Evolutionary conservation across 2,113 vertebrate species (phyloP).

Genomic region (Psilopsiagon aymara): DNA sequence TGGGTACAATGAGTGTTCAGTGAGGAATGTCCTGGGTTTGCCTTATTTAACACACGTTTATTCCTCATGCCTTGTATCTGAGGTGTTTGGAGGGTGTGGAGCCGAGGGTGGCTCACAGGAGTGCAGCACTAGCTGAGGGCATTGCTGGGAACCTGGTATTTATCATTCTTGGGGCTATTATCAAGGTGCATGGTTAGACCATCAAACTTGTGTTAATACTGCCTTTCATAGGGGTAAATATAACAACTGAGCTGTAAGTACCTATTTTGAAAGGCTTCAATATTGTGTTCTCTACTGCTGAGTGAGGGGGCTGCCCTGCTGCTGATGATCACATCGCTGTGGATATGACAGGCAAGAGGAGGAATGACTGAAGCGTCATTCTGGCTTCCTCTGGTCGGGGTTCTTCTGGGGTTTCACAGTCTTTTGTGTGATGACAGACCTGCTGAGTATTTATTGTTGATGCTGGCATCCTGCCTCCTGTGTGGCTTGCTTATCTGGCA

Average conservation of each 20-base stretch:
- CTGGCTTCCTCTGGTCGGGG: neutral
- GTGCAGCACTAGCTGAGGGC: neutral
- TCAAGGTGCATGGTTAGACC: neutral
- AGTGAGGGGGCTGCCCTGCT: fast-evolving
- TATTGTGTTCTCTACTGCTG: neutral
- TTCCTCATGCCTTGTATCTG: neutral
- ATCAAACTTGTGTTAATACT: neutral
- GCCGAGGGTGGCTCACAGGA: neutral
- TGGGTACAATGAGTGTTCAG: neutral
- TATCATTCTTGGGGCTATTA: neutral
- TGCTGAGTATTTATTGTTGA: neutral
- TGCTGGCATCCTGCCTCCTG: neutral
- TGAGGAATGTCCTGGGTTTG: neutral
- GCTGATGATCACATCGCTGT: fast-evolving
- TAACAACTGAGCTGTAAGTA: neutral
- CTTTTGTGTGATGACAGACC: neutral
- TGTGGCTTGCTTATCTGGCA: neutral
- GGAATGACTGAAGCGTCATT: neutral
- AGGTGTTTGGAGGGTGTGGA: neutral
- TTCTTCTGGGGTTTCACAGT: neutral
- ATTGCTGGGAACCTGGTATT: neutral
- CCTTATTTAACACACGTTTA: neutral
- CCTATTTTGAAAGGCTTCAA: neutral
- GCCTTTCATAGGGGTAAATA: neutral
- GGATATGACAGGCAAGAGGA: neutral